Conservation (phyloP, 2,113 vertebrate species). For the Trachemys scripta region DNA sequence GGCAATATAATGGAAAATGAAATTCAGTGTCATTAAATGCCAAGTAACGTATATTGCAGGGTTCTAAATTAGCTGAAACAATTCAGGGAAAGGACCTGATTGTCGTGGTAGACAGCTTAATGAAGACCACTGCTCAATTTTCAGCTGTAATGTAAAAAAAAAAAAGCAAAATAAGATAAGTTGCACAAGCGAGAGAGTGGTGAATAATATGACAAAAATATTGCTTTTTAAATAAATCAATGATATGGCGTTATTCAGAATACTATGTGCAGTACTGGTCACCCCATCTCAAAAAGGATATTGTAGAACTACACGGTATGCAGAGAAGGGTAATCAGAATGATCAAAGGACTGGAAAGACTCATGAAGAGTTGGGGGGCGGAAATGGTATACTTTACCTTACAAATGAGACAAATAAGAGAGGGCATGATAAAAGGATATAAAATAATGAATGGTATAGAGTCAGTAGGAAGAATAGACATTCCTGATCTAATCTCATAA, state of each 20-base stretch:
- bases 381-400: background rate
- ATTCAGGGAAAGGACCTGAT: background rate
- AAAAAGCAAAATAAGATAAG: background rate
- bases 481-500: background rate
- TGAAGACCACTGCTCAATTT: background rate
- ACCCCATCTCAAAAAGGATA: rapidly evolving
- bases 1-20: background rate
- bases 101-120: background rate
- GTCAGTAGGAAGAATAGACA: rapidly evolving
- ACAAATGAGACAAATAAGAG: background rate
- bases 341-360: background rate
- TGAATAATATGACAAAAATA: background rate
- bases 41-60: background rate
- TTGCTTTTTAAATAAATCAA: background rate
- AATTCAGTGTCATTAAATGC: background rate
- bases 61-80: background rate
- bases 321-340: background rate
- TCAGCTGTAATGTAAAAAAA: background rate
- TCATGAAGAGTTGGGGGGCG: background rate
- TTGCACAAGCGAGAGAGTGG: background rate
- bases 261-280: background rate
- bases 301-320: background rate
- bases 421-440: background rate
- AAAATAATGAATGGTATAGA: background rate
- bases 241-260: background rate